Evolutionary conservation across 2,888 invertebrate species (phyloP).

Genomic region (Nomada ferruginata): DNA sequence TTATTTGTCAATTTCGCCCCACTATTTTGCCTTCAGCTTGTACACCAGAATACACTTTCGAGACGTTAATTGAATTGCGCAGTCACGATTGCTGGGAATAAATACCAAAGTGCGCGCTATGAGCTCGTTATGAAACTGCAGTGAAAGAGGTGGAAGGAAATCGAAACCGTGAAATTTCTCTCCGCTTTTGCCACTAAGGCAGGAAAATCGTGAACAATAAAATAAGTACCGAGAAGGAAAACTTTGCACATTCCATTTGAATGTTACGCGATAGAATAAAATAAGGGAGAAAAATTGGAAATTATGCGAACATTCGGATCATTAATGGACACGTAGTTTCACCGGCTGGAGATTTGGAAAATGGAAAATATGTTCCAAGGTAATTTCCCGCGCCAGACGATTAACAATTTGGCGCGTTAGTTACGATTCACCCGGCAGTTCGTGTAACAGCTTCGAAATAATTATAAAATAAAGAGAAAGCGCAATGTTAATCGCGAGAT

Average conservation of each 20-base stretch:
- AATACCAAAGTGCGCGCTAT: neutral
- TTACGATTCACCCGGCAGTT: neutral
- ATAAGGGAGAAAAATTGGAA: too few species aligned
- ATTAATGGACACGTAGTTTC: too few species aligned
- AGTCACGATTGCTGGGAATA: neutral
- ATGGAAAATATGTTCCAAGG: neutral
- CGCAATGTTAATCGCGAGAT: conserved; percentile 6
- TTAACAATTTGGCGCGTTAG: conserved; percentile 13
- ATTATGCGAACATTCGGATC: too few species aligned
- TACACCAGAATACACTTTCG: too few species aligned
- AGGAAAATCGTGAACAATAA: too few species aligned
- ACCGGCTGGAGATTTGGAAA: neutral
- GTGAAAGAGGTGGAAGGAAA: neutral
- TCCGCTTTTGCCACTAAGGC: too few species aligned
- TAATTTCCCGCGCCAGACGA: conserved; percentile 16
- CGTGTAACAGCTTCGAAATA: conserved; percentile 25
- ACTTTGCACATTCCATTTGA: too few species aligned
- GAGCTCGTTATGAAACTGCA: neutral
- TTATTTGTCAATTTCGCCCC: too few species aligned
- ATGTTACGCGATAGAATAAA: too few species aligned
- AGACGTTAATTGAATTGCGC: neutral
- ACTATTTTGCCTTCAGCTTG: too few species aligned
- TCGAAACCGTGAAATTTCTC: too few species aligned
- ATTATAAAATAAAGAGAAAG: conserved; percentile 56
- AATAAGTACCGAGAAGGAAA: too few species aligned